Conservation (phyloP, 2,113 vertebrate genomes). For the Alosa alosa region DNA sequence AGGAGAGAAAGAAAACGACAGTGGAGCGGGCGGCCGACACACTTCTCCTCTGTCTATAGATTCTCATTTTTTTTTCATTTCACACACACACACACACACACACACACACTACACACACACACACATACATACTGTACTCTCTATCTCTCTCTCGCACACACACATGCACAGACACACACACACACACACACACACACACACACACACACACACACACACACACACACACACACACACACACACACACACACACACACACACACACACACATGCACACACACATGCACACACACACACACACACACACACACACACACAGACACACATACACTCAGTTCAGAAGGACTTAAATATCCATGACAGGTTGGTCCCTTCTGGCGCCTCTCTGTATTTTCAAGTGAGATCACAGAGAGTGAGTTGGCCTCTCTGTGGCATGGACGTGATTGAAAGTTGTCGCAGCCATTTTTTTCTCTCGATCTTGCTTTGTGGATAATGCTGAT, state of each 20-base stretch:
- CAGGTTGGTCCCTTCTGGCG: background rate
- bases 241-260: too few species aligned
- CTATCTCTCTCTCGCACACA: too few species aligned
- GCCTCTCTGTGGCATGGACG: background rate
- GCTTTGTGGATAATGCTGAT: background rate
- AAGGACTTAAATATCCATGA: background rate
- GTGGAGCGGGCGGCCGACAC: background rate
- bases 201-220: too few species aligned
- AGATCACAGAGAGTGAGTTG: background rate
- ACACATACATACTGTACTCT: too few species aligned
- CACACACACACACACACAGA: background rate
- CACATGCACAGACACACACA: too few species aligned
- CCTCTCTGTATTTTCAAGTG: background rate
- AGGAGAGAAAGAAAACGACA: background rate
- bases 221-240: too few species aligned
- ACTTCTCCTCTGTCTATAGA: too few species aligned
- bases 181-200: too few species aligned
- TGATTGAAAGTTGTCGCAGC: background rate
- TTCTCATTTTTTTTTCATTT: too few species aligned
- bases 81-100: too few species aligned
- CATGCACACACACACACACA: background rate
- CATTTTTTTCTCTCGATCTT: background rate
- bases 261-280: too few species aligned
- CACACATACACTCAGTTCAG: background rate
- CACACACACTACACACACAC: too few species aligned